A percentile compares a stretch with the other conserved stretches of the same genome.
Conservation (phyloP, 2,113 vertebrate genomes). For the Crotalus helleri region DNA sequence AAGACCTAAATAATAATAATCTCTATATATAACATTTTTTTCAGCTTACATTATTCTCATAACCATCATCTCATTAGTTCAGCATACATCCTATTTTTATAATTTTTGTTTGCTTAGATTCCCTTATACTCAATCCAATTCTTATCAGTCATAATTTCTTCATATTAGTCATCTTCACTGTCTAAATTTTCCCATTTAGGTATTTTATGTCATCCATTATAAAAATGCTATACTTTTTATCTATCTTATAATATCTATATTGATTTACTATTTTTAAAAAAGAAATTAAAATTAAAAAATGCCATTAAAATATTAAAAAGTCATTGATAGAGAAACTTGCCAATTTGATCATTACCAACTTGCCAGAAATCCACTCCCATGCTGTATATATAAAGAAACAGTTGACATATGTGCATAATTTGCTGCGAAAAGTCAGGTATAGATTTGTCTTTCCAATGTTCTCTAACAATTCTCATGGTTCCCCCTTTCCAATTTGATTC, state of each 20-base stretch:
- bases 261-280: not conserved
- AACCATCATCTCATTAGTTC: too few species aligned
- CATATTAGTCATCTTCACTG: too few species aligned
- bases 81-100: too few species aligned
- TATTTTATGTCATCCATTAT: too few species aligned
- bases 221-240: too few species aligned
- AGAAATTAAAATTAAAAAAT: not conserved
- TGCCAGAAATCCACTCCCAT: not conserved
- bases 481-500: not conserved
- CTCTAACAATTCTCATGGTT: not conserved
- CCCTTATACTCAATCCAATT: too few species aligned
- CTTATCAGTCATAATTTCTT: too few species aligned
- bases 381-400: not conserved
- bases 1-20: too few species aligned
- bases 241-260: not conserved
- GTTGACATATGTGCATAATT: not conserved
- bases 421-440: not conserved
- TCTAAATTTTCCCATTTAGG: too few species aligned
- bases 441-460: not conserved
- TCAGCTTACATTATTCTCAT: too few species aligned
- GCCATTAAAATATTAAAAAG: not conserved
- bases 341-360: not conserved
- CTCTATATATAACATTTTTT: too few species aligned
- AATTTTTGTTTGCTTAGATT: too few species aligned
- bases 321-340: not conserved